These are phyloP conservation scores for Chesias legatella DNA, from an alignment of 2,888 invertebrate species.

Conservation along the genomic window DNA sequence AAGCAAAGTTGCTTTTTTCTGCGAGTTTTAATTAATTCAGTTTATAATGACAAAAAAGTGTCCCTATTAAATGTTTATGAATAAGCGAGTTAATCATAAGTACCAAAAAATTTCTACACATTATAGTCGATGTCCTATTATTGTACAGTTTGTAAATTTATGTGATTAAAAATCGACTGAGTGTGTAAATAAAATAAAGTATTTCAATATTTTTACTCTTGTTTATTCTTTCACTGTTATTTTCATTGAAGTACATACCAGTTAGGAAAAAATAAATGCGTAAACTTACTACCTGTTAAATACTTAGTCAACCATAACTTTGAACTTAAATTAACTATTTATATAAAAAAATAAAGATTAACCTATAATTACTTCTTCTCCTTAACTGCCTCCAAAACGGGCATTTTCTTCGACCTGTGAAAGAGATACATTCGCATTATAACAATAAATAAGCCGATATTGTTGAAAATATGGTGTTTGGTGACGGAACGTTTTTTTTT, in stretches of 20 bases:
- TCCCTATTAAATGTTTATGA: too few relatives aligned
- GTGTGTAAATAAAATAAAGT: slow-evolving; percentile 21
- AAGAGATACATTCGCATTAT: slow-evolving; percentile 17
- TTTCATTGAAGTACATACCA: too few relatives aligned
- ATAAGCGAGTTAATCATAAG: slow-evolving; percentile 1
- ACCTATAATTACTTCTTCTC: slow-evolving; percentile 36
- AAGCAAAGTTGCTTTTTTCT: too few relatives aligned
- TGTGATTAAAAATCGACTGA: slow-evolving; percentile 30
- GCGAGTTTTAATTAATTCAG: not conserved
- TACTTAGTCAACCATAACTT: slow-evolving; percentile 7
- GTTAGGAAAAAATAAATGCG: slow-evolving; percentile 14
- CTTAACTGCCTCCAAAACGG: slow-evolving; percentile 47
- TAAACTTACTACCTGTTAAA: slow-evolving; percentile 15
- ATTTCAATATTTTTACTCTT: slow-evolving; percentile 17
- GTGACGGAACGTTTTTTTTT: too few relatives aligned
- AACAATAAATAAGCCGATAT: not conserved
- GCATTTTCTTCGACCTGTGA: slow-evolving; percentile 54
- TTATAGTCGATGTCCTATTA: slow-evolving; percentile 5
- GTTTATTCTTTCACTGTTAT: slow-evolving; percentile 1
- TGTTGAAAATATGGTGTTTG: too few relatives aligned
- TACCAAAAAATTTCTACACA: slow-evolving; percentile 1
- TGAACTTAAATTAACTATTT: slow-evolving; percentile 14
- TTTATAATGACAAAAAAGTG: too few relatives aligned
- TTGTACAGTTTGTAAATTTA: slow-evolving; percentile 6
- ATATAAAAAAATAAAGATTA: slow-evolving; percentile 32